Evolutionary conservation across 2,113 vertebrate genomes (phyloP).

Genomic region (Coregonus clupeaformis): DNA sequence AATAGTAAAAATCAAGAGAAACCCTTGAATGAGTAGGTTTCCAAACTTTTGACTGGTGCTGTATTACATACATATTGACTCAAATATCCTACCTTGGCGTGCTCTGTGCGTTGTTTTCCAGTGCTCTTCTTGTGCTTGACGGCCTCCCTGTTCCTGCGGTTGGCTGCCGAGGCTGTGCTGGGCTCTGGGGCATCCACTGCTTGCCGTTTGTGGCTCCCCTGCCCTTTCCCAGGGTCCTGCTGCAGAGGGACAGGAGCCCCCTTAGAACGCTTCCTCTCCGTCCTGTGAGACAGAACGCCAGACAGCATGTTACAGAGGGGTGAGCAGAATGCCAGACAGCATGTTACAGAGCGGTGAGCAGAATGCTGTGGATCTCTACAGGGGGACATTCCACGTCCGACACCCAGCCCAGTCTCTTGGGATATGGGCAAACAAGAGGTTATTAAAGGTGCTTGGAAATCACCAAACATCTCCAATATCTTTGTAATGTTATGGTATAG

Average conservation of each 20-base stretch:
- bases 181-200: constrained; percentile 42
- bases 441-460: not conserved
- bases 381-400: constrained; percentile 23
- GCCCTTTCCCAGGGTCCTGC: constrained; percentile 47
- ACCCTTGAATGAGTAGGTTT: no score
- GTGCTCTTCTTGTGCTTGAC: constrained; percentile 77
- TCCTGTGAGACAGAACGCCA: constrained; percentile 56
- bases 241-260: constrained; percentile 46
- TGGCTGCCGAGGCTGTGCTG: constrained; percentile 47
- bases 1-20: no score
- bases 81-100: constrained; percentile 52
- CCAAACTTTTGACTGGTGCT: no score
- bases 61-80: no score
- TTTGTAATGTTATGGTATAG: no score
- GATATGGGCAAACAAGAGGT: not conserved
- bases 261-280: constrained; percentile 63
- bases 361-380: not conserved
- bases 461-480: not conserved
- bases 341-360: not conserved
- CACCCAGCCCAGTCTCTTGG: not conserved
- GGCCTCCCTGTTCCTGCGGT: constrained; percentile 37
- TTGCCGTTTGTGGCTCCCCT: constrained; percentile 64
- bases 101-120: constrained; percentile 53
- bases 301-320: constrained; percentile 11
- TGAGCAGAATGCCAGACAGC: constrained; percentile 9